Percentiles rank a stretch among this genome's conserved stretches.
These are phyloP conservation scores for Falco columbarius DNA, from an alignment of 2,797 vertebrate genomes.

Conservation along the genomic window DNA sequence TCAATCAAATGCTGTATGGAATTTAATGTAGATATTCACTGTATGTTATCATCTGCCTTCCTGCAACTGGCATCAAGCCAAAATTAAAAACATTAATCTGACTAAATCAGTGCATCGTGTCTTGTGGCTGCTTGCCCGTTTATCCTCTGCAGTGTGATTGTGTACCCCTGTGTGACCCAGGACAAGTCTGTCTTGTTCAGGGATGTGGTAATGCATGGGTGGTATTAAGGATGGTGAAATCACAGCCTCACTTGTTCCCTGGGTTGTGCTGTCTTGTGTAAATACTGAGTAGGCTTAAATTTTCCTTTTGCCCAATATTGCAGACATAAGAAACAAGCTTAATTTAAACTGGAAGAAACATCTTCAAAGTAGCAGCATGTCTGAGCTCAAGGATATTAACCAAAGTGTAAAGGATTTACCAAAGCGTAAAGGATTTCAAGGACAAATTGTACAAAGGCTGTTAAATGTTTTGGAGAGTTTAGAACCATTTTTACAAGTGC, in stretches of 20 bases:
- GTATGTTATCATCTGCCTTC: not conserved
- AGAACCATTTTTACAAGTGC: not conserved
- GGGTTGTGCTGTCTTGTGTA: not conserved
- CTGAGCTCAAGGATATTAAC: not conserved
- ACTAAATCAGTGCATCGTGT: not conserved
- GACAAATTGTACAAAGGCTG: not conserved
- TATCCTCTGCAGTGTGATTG: not conserved
- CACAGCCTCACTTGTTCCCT: not conserved
- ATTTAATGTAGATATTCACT: not conserved
- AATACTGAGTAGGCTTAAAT: not conserved
- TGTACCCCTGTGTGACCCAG: not conserved
- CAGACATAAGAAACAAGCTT: not conserved
- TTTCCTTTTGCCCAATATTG: not conserved
- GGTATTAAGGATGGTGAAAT: conserved; percentile 4
- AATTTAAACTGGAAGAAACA: not conserved
- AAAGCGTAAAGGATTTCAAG: not conserved
- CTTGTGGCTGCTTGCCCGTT: not conserved
- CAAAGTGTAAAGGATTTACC: not conserved
- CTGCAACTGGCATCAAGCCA: not conserved
- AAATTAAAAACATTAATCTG: not conserved
- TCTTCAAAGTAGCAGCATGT: not conserved
- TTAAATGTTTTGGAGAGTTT: not conserved
- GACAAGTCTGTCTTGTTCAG: conserved; percentile 14
- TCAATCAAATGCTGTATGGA: not conserved
- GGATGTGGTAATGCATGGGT: not conserved